Base-by-base conservation (phyloP, 37 sponge, comb jelly and placozoan genomes). In the Chondrosia reniformis region DNA sequence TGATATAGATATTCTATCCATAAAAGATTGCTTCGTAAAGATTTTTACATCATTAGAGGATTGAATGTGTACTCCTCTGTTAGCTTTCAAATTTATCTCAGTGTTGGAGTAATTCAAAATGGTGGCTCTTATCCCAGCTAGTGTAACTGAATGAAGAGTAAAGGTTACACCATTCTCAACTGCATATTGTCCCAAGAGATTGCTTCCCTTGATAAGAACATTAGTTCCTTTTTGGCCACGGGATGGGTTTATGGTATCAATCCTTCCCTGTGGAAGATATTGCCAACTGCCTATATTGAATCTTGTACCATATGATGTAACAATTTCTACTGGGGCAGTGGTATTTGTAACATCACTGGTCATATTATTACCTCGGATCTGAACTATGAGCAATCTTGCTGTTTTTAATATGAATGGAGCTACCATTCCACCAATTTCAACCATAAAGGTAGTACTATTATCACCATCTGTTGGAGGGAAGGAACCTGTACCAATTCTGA, bases 221-320 rank as follows among this genome's bases (percentile, higher is more conserved):
- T 36, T 59, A 0, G 93, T 92, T 0, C 93, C 86, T 42, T 25
- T 37, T 39, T 88, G 89, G 39, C 93, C 93, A 63, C 4, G 0
- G 0, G 28, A 0, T 13, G 93, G 93, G 19, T 43, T 19, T 12
- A 88, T 46, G 0, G 45, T 55, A 4, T 55, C 41, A 31, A 85
- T 85, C 0, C 34, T 76, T 0, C 80, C 80, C 4, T 76, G 86
- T 37, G 55, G 55, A 17, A 85, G 64, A 22, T 66, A 52, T 5
- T 49, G 67, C 62, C 80, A 92, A 4, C 8, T 71, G 31, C 57
- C 36, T 13, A 83, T 27, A n/a, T 25, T 10, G 30, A 46, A 81
- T 31, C 34, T 17, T 0, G 75, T 63, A 17, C 81, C 74, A 63
- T 84, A 87, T 17, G 63, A 61, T 9, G 92, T 83, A 3, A 52